Percentiles rank a stretch among this genome's conserved stretches.
These are phyloP conservation scores for Cricetomys ansorgei DNA, from an alignment of 2,113 vertebrate species.

Conservation along the genomic window DNA sequence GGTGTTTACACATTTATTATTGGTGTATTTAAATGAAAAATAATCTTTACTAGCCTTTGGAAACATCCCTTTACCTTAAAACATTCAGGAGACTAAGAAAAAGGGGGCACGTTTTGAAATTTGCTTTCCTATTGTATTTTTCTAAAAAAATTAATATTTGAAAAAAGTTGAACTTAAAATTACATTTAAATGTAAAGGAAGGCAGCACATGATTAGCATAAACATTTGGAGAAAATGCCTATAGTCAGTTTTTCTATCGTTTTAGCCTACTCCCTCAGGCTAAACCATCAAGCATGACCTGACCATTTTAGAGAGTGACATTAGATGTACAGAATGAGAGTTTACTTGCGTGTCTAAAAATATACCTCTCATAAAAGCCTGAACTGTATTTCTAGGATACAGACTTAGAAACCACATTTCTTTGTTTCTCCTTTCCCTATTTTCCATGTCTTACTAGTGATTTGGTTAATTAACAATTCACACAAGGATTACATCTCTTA, in stretches of 20 bases:
- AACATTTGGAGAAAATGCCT: constrained; percentile 50
- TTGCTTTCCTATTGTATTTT: background rate
- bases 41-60: constrained; percentile 19
- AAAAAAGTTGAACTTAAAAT: constrained; percentile 42
- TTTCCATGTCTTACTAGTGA: constrained; percentile 72
- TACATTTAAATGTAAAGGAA: constrained; percentile 44
- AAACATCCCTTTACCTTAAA: constrained; percentile 38
- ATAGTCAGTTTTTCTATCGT: constrained; percentile 1
- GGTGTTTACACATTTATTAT: constrained; percentile 15
- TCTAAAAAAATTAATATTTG: background rate
- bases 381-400: constrained; percentile 72
- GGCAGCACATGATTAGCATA: constrained; percentile 46
- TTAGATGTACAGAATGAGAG: constrained; percentile 3
- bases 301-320: constrained; percentile 26
- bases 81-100: background rate
- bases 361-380: constrained; percentile 60
- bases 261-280: constrained; percentile 51
- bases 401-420: constrained; percentile 71
- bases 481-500: constrained; percentile 80
- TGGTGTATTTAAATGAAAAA: background rate
- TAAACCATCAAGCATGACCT: constrained; percentile 37
- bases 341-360: constrained; percentile 62
- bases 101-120: background rate
- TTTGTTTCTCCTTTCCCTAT: constrained; percentile 68
- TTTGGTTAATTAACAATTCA: constrained; percentile 85